A percentile compares a stretch with the other conserved stretches of the same genome.
These are phyloP conservation scores for Nesidiocoris tenuis DNA, from an alignment of 2,888 invertebrate species.

Conservation along the genomic window DNA sequence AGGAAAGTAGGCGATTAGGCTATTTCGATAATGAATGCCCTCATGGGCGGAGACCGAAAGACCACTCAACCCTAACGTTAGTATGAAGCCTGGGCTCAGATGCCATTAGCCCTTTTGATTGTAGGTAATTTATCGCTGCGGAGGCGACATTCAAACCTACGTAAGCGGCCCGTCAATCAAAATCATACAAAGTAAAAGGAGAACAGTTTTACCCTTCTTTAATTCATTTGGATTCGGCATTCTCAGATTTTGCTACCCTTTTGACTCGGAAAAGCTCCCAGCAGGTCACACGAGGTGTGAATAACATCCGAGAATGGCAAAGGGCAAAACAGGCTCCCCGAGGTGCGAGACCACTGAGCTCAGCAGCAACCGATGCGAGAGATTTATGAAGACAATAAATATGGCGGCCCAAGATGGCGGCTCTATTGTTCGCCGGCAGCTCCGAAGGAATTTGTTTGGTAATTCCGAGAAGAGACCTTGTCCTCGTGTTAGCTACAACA, in stretches of 20 bases:
- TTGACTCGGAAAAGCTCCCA: no score
- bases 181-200: no score
- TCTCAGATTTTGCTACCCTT: no score
- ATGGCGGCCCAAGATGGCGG: constrained; percentile 36
- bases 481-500: not conserved
- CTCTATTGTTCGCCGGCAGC: constrained; percentile 26
- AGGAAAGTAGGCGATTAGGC: not conserved
- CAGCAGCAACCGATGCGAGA: not conserved
- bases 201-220: no score
- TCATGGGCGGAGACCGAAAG: not conserved
- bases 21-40: not conserved
- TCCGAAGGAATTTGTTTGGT: constrained; percentile 34
- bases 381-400: constrained; percentile 40
- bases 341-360: not conserved
- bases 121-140: not conserved
- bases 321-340: not conserved
- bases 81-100: not conserved
- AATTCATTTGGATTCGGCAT: no score
- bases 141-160: not conserved
- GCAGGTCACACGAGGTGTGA: not conserved
- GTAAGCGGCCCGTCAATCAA: no score
- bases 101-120: not conserved
- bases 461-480: constrained; percentile 11
- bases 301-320: not conserved
- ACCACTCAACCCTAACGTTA: not conserved